Conservation (phyloP, 2,113 vertebrate species). For the Lathamus discolor region DNA sequence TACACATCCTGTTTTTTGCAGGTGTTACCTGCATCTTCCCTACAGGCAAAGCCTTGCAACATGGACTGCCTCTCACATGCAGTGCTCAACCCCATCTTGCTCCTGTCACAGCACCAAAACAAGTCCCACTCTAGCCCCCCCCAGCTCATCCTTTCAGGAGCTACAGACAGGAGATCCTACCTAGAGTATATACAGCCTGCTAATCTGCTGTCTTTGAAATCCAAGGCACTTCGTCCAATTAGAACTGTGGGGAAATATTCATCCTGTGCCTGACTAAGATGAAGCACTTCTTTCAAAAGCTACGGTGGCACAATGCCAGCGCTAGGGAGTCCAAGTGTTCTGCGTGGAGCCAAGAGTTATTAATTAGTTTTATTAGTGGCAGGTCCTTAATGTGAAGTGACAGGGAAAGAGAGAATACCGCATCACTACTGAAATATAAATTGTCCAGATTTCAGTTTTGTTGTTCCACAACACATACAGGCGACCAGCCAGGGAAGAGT, state of each 20-base stretch:
- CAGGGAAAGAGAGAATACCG: conserved; percentile 79
- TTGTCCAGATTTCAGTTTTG: conserved; percentile 75
- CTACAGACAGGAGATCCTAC: background rate
- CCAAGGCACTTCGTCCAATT: conserved; percentile 93
- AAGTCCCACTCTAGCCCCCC: background rate
- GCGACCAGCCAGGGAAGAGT: conserved; percentile 69
- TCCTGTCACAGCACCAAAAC: background rate
- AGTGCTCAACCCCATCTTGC: background rate
- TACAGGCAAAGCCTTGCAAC: background rate
- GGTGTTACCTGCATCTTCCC: background rate
- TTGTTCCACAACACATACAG: conserved; percentile 68
- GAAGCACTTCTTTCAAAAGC: conserved; percentile 90
- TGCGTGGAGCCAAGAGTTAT: conserved; percentile 85
- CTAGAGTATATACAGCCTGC: conserved; percentile 65
- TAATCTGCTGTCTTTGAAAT: conserved; percentile 80
- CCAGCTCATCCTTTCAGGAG: background rate
- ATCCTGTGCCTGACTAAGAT: conserved; percentile 91
- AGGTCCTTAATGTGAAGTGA: conserved; percentile 86
- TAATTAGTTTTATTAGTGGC: conserved; percentile 91
- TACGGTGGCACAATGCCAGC: conserved; percentile 80
- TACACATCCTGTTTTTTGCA: background rate
- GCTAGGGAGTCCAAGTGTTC: conserved; percentile 78
- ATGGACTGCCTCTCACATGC: fast-evolving
- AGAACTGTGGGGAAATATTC: conserved; percentile 88
- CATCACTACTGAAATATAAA: conserved; percentile 76